Evolutionary conservation across 2,113 vertebrate genomes (phyloP).

Genomic region (Perccottus glenii): DNA sequence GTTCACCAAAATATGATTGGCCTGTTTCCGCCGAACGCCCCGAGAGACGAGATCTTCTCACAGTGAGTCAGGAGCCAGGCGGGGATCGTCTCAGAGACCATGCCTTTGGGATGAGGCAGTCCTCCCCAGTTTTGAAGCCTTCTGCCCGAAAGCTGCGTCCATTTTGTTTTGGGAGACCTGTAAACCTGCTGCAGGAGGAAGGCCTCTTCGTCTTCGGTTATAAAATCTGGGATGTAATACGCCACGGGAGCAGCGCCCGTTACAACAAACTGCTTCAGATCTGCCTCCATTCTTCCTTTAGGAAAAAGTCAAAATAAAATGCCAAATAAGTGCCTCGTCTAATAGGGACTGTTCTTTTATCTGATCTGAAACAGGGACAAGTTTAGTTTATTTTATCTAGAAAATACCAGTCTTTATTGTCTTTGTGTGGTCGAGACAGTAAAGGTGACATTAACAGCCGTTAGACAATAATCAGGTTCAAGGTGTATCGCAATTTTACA

Average conservation of each 20-base stretch:
- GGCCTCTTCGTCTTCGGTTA: constrained; percentile 84
- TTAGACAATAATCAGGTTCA: no score
- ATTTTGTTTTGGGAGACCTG: constrained; percentile 88
- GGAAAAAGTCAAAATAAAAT: constrained; percentile 57
- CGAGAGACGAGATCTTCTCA: constrained; percentile 83
- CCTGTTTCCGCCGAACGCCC: constrained; percentile 81
- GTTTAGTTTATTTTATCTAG: neutral
- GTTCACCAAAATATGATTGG: constrained; percentile 91
- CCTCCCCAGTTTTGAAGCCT: constrained; percentile 93
- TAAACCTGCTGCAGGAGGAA: constrained; percentile 86
- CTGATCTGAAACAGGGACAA: neutral
- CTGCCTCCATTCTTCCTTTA: constrained; percentile 68
- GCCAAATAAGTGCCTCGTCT: constrained; percentile 15
- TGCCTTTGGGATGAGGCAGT: constrained; percentile 85
- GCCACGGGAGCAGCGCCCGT: constrained; percentile 77
- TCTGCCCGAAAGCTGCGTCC: constrained; percentile 88
- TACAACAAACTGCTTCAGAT: constrained; percentile 67
- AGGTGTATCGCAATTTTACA: no score
- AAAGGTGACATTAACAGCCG: no score
- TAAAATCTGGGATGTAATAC: constrained; percentile 88
- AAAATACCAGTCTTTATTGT: no score
- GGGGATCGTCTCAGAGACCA: constrained; percentile 86
- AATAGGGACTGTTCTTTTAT: neutral
- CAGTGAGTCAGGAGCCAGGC: constrained; percentile 84
- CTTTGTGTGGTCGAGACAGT: no score